Conservation (phyloP, 2,888 invertebrate genomes). For the Kryphioiulus occultus region DNA sequence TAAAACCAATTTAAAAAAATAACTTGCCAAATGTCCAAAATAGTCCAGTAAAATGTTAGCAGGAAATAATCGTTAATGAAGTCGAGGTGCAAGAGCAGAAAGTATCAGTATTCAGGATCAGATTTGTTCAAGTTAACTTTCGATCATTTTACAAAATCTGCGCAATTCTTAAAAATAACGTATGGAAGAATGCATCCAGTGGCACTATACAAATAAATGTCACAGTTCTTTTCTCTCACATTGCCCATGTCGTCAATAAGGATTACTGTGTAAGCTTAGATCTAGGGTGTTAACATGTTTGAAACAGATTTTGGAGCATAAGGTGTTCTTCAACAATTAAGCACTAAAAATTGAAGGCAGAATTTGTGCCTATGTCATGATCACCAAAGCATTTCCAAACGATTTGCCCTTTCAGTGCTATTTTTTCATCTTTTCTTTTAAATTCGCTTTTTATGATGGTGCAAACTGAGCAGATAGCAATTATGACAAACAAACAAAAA, state of each 20-base stretch:
- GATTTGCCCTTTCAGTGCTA: not conserved
- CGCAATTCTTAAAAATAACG: not conserved
- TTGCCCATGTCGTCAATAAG: not conserved
- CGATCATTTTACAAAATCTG: not conserved
- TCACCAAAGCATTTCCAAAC: not conserved
- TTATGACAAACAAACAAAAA: slow-evolving; percentile 5
- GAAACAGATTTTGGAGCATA: slow-evolving; percentile 5
- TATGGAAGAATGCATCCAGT: not conserved
- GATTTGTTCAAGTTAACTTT: not conserved
- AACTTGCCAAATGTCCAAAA: not conserved
- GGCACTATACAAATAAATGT: not conserved
- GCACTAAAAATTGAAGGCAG: slow-evolving; percentile 5
- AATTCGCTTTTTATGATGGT: not conserved
- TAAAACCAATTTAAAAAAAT: not conserved
- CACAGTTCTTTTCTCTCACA: not conserved
- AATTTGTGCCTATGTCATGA: not conserved
- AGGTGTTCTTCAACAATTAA: not conserved
- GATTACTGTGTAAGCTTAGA: not conserved
- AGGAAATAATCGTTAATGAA: not conserved
- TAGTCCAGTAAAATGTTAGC: not conserved
- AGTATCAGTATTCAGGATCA: not conserved
- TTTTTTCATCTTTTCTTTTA: not conserved
- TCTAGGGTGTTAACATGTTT: not conserved
- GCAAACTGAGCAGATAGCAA: not conserved
- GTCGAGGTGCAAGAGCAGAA: not conserved